A percentile compares a stretch with the other conserved stretches of the same genome.
Conservation (phyloP, 2,113 vertebrate genomes). For the Sander vitreus region DNA sequence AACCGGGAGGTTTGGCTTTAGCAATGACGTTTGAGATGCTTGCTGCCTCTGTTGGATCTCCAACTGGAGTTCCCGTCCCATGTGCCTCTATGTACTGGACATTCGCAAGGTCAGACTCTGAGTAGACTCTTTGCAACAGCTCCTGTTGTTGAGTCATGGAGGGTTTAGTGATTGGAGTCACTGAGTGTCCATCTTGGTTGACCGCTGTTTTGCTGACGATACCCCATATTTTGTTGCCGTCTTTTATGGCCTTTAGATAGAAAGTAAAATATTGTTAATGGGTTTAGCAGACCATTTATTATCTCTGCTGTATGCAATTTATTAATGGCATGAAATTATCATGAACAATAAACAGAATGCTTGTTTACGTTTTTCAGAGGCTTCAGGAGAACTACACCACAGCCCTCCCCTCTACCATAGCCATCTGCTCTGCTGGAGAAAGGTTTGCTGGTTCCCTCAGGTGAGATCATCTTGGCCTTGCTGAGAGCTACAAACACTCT, state of each 20-base stretch:
- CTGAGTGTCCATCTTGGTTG: constrained; percentile 86
- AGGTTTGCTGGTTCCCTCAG: constrained; percentile 88
- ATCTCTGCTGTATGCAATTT: background rate
- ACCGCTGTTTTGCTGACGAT: constrained; percentile 85
- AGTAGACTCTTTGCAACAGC: constrained; percentile 85
- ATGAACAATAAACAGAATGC: background rate
- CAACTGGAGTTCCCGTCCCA: constrained; percentile 86
- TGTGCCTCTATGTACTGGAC: constrained; percentile 90
- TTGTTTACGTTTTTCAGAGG: constrained; percentile 83
- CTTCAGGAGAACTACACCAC: constrained; percentile 88
- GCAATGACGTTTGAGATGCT: constrained; percentile 83
- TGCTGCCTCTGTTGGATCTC: constrained; percentile 85
- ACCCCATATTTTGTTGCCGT: constrained; percentile 87
- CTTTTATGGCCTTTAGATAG: constrained; percentile 82
- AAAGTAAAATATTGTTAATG: constrained; percentile 11
- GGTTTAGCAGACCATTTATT: background rate
- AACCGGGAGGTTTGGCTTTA: constrained; percentile 72
- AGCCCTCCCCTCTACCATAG: constrained; percentile 92
- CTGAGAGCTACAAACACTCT: constrained; percentile 87
- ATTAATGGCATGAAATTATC: background rate
- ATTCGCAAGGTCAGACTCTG: constrained; percentile 73
- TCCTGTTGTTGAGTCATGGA: constrained; percentile 85
- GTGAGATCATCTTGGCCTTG: constrained; percentile 90
- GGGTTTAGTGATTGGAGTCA: constrained; percentile 85
- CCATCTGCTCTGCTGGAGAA: constrained; percentile 87